phyloP scores from a whole-genome alignment of 2,888 invertebrate genomes.

The Caenorhabditis wallacei region DNA sequence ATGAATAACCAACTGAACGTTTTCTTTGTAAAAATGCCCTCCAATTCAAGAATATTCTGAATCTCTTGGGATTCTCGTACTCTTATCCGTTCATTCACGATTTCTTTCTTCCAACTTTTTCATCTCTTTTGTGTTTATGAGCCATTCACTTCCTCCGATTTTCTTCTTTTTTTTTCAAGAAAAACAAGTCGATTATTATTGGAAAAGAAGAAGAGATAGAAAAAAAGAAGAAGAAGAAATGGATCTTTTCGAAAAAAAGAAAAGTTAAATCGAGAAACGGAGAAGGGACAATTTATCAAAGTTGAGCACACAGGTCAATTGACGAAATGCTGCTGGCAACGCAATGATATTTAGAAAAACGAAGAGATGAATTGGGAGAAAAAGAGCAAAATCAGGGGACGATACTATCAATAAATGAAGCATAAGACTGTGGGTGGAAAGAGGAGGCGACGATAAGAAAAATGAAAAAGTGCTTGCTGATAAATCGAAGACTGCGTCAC shows the following conservation, averaged over 20 bases:
- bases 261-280: slow-evolving; percentile 1
- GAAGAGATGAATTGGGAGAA: slow-evolving; percentile 14
- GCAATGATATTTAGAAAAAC: background rate
- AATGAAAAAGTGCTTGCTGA: slow-evolving; percentile 46
- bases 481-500: slow-evolving; percentile 56
- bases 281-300: slow-evolving; percentile 37
- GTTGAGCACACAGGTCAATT: slow-evolving; percentile 57
- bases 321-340: slow-evolving; percentile 23
- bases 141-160: slow-evolving; percentile 20
- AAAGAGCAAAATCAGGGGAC: slow-evolving; percentile 7
- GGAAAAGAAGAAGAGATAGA: slow-evolving; percentile 26
- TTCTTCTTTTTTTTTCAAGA: slow-evolving; percentile 18
- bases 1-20: background rate
- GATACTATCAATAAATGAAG: slow-evolving; percentile 23
- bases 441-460: slow-evolving; percentile 7
- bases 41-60: background rate
- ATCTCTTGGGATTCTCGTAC: slow-evolving; percentile 41
- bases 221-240: slow-evolving; percentile 14
- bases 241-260: slow-evolving; percentile 12
- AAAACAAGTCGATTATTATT: slow-evolving; percentile 53
- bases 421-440: slow-evolving; percentile 30
- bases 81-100: slow-evolving; percentile 29
- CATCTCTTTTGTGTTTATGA: slow-evolving; percentile 52
- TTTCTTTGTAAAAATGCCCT: background rate
- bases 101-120: slow-evolving; percentile 1